phyloP scores from a whole-genome alignment of 1,140 invertebrate genomes.

The Pomacea maculata region DNA sequence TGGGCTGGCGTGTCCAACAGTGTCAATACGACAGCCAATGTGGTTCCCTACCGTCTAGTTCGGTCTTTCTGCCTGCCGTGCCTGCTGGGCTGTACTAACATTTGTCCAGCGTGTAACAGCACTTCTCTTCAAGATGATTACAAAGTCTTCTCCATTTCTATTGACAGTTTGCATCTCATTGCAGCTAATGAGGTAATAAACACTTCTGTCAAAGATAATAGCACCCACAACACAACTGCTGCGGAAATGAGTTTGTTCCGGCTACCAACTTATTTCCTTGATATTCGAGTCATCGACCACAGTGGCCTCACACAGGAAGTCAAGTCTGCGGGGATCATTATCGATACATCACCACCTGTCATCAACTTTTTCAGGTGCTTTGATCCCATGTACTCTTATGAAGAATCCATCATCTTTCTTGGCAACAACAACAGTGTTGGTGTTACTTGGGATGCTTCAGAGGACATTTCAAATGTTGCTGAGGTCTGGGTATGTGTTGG shows the following conservation, averaged over 20 bases:
- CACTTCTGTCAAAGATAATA: no score
- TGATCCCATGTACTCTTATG: constrained; percentile 29
- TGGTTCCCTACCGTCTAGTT: neutral
- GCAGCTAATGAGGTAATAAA: neutral
- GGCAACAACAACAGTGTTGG: constrained; percentile 35
- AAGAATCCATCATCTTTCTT: constrained; percentile 29
- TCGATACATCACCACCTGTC: constrained; percentile 35
- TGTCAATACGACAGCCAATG: constrained; percentile 17
- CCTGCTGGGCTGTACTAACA: constrained; percentile 5
- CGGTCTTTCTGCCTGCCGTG: constrained; percentile 23
- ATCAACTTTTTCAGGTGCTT: constrained; percentile 30
- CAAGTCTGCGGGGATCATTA: constrained; percentile 32
- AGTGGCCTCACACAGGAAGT: constrained; percentile 26
- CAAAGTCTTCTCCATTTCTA: neutral
- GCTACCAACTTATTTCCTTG: constrained; percentile 31
- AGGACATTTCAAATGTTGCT: constrained; percentile 21
- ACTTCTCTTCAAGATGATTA: neutral
- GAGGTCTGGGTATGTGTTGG: constrained; percentile 23
- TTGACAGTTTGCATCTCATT: neutral
- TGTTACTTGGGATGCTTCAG: constrained; percentile 31
- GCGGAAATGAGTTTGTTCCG: constrained; percentile 9
- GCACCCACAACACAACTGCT: no score
- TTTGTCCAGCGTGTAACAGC: constrained; percentile 6
- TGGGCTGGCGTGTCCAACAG: constrained; percentile 34
- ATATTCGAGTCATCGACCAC: constrained; percentile 31